Evolutionary conservation across 1,140 invertebrate genomes (phyloP), one percentile per base, ranked within the genome.

Genomic region (Apis dorsata): DNA sequence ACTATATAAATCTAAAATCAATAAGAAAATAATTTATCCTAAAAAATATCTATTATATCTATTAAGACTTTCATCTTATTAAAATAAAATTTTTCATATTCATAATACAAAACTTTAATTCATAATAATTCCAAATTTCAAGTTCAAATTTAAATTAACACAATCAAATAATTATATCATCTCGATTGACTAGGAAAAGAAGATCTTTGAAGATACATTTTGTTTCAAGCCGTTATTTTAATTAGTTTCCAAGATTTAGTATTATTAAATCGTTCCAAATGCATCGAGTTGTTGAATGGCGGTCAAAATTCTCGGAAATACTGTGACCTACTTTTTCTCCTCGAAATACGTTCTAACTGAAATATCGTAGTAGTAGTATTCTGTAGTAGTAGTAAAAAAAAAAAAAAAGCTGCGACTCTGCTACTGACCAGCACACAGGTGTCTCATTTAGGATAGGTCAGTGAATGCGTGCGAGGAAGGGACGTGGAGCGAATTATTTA

Each of bases 391-490:
- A 44, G 34, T 44, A 44, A 44, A 44, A 44, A 44, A 44, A 44
- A 44, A 74, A 55, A 68, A 77, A 66, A 77, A 28, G 28, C 63
- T 10, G 7, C 21, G 74, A 66, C 74, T 77, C 49, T 24, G 9
- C 21, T 3, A 24, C 51, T 66, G 74, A 77, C 74, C 74, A 53
- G 28, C 57, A 21, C 24, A 49, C 72, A 74, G 59, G 44, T 62
- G 49, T 51, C n/a, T 63, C 17, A n/a, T 19, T 75, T 77, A 24
- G 24, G 49, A 4, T 66, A 77, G 62, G 24, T 44, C 49, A 55
- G 11, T 66, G 62, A 77, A 55, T 24, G 24, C 17, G 1, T 17
- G 28, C 9, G n/a, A 53, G 15, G 11, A 17, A 51, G 4, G 17
- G 13, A 9, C 59, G 15, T 11, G 12, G 2, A 51, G 21, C 19